phyloP scores from a whole-genome alignment of 1,140 invertebrate genomes.

The Micrasema minimum region DNA sequence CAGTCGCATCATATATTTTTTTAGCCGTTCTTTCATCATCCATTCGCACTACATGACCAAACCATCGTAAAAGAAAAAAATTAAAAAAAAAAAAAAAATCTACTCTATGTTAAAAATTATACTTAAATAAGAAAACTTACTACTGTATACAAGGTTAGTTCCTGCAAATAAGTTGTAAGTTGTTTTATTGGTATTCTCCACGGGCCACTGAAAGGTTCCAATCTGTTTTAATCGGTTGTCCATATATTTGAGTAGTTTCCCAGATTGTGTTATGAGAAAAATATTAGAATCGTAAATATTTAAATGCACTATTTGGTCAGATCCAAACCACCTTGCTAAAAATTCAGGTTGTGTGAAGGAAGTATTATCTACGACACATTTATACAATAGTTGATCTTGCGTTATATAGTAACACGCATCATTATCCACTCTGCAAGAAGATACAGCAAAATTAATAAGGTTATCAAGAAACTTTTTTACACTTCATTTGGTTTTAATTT shows the following conservation, averaged over 20 bases:
- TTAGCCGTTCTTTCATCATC: too few species aligned
- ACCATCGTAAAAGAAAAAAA: neutral
- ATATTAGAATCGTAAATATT: constrained; percentile 38
- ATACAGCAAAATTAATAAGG: too few species aligned
- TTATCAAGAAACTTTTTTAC: too few species aligned
- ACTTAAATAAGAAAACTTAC: constrained; percentile 41
- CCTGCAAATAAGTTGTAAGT: constrained; percentile 45
- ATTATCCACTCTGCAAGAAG: constrained; percentile 42
- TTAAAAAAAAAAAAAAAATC: neutral
- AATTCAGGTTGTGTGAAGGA: constrained; percentile 20
- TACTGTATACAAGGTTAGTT: constrained; percentile 47
- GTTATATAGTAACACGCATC: constrained; percentile 45
- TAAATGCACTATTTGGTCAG: constrained; percentile 32
- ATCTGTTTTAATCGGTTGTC: constrained; percentile 18
- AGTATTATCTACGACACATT: constrained; percentile 16
- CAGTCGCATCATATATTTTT: neutral
- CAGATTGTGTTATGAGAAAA: constrained; percentile 42
- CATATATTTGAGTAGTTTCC: constrained; percentile 41
- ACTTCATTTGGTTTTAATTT: too few species aligned
- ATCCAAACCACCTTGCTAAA: constrained; percentile 45
- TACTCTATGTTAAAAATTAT: neutral
- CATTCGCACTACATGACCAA: too few species aligned
- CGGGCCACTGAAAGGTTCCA: constrained; percentile 33
- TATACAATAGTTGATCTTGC: constrained; percentile 33
- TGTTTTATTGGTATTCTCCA: constrained; percentile 17